These are phyloP conservation scores for Chaenogobius annularis DNA, from an alignment of 2,113 vertebrate species.

Conservation along the genomic window DNA sequence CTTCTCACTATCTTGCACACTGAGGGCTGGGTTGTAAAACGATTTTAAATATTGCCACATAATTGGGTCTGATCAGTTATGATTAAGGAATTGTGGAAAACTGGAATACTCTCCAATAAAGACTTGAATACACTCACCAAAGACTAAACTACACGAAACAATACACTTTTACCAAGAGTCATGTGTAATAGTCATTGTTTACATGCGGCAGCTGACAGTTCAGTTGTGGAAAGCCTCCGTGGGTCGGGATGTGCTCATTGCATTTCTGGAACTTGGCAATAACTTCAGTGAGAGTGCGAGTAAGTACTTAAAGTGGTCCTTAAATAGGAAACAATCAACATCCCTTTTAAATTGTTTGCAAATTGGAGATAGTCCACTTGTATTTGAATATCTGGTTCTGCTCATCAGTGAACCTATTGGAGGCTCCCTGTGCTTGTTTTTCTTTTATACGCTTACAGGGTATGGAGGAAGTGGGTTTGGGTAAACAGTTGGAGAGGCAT, in stretches of 20 bases:
- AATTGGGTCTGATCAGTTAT: too few relatives aligned
- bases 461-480: constrained; percentile 60
- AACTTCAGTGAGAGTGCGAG: constrained; percentile 65
- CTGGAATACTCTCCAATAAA: too few relatives aligned
- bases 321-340: constrained; percentile 57
- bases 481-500: constrained; percentile 68
- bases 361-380: constrained; percentile 14
- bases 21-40: not conserved
- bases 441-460: constrained; percentile 13
- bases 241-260: too few relatives aligned
- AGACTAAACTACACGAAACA: too few relatives aligned
- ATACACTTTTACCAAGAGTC: too few relatives aligned
- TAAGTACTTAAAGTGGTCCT: constrained; percentile 51
- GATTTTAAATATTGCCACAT: too few relatives aligned
- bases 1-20: constrained; percentile 1
- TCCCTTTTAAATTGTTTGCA: constrained; percentile 53
- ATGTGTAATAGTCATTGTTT: too few relatives aligned
- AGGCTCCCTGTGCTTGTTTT: constrained; percentile 46
- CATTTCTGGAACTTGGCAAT: constrained; percentile 56
- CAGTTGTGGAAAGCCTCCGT: too few relatives aligned
- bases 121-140: too few relatives aligned
- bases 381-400: constrained; percentile 38
- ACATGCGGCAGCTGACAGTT: too few relatives aligned
- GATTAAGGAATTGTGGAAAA: too few relatives aligned
- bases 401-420: constrained; percentile 39